These are phyloP conservation scores for Plebejus anna DNA, from an alignment of 2,888 invertebrate species.

Conservation along the genomic window DNA sequence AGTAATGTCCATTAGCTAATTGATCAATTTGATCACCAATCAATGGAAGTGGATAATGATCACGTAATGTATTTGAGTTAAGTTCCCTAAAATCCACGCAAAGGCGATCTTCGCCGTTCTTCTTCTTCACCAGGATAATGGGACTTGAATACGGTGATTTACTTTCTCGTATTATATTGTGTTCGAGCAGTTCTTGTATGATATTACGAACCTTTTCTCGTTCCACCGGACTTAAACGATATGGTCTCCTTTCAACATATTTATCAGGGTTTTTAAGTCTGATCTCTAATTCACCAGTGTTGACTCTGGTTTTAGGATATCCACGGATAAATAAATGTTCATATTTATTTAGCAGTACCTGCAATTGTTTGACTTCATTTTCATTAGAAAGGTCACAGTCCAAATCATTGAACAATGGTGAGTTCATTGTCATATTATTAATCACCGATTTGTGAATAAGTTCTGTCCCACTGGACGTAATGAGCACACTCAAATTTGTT, in stretches of 20 bases:
- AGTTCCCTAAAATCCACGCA: slow-evolving; percentile 40
- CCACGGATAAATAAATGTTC: slow-evolving; percentile 41
- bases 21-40: slow-evolving; percentile 42
- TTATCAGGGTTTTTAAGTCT: slow-evolving; percentile 40
- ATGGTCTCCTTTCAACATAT: slow-evolving; percentile 43
- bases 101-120: slow-evolving; percentile 36
- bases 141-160: slow-evolving; percentile 43
- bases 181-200: slow-evolving; percentile 40
- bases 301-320: slow-evolving; percentile 35
- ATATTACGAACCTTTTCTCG: slow-evolving; percentile 42
- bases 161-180: slow-evolving; percentile 38
- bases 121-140: slow-evolving; percentile 31
- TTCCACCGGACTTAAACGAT: slow-evolving; percentile 42
- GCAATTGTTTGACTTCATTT: slow-evolving; percentile 27
- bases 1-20: slow-evolving; percentile 36
- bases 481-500: slow-evolving; percentile 29
- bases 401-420: slow-evolving; percentile 26
- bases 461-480: not conserved
- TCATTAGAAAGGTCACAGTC: slow-evolving; percentile 32
- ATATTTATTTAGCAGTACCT: slow-evolving; percentile 39
- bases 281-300: slow-evolving; percentile 32
- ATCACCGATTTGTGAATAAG: no score
- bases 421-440: no score
- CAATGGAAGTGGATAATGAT: slow-evolving; percentile 41
- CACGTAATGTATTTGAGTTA: slow-evolving; percentile 40